phyloP scores from a whole-genome alignment of 2,797 vertebrate genomes.

The Hapalemur alaotrensis region DNA sequence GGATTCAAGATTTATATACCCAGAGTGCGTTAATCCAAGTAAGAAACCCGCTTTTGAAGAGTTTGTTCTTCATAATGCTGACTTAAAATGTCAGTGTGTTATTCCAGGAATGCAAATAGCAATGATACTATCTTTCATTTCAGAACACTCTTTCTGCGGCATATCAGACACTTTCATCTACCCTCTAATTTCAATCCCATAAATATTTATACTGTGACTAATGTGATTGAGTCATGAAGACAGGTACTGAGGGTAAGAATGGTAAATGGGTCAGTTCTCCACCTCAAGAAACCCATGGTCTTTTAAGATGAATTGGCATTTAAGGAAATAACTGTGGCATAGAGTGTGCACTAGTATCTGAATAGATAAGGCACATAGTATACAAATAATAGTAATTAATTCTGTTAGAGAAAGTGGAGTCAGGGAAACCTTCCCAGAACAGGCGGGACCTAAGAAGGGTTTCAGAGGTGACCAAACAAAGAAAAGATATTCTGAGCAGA shows the following conservation, averaged over 20 bases:
- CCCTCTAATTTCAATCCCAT: background rate
- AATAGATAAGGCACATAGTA: background rate
- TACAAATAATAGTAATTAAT: background rate
- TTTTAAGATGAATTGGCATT: background rate
- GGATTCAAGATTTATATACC: conserved; percentile 12
- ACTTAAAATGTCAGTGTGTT: conserved; percentile 28
- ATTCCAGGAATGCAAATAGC: background rate
- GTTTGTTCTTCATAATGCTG: conserved; percentile 6
- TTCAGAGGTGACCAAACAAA: background rate
- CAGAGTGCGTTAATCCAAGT: background rate
- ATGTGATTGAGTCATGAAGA: background rate
- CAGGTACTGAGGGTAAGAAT: background rate
- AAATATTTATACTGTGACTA: conserved; percentile 4
- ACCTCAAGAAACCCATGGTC: background rate
- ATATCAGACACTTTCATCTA: background rate
- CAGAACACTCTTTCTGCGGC: background rate
- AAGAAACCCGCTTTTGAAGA: background rate
- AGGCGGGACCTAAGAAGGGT: background rate
- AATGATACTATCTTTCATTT: conserved; percentile 17
- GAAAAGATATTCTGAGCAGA: background rate
- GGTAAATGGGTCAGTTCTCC: background rate
- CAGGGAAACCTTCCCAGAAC: background rate
- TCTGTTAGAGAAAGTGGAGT: background rate
- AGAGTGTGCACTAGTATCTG: background rate
- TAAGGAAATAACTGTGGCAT: background rate